Conservation (phyloP, 2,888 invertebrate species). For the Erebia ligea region DNA sequence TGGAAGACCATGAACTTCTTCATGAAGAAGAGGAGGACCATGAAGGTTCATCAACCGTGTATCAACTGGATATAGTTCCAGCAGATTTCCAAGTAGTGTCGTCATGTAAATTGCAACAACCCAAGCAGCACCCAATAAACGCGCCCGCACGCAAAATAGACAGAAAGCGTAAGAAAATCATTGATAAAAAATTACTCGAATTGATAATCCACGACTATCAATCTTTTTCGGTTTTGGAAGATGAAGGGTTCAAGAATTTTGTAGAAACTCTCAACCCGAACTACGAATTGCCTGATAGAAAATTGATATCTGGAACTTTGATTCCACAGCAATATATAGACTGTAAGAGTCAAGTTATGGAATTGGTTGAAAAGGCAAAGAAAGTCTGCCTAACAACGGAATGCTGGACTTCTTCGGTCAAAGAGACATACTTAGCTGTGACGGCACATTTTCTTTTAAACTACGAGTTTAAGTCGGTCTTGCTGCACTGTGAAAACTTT, state of each 20-base stretch:
- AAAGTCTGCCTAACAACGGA: conserved; percentile 25
- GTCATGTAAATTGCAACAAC: not conserved
- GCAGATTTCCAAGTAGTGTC: not conserved
- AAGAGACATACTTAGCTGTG: conserved; percentile 33
- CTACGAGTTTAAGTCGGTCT: conserved; percentile 1
- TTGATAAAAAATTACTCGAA: not conserved
- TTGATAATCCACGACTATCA: not conserved
- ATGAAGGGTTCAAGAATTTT: not conserved
- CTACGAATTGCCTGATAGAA: conserved; percentile 25
- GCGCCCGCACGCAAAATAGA: not conserved
- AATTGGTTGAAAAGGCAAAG: conserved; percentile 15
- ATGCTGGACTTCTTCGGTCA: conserved; percentile 27
- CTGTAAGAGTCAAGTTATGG: conserved; percentile 19
- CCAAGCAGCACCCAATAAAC: not conserved
- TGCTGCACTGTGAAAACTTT: conserved; percentile 28
- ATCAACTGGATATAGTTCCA: not conserved
- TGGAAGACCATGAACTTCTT: too few relatives aligned
- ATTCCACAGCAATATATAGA: conserved; percentile 22
- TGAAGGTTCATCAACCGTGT: not conserved
- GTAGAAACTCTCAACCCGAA: not conserved
- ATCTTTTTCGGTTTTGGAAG: not conserved
- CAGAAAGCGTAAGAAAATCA: not conserved
- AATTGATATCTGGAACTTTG: conserved; percentile 22
- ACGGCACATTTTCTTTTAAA: conserved; percentile 36
- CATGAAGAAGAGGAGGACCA: too few relatives aligned